Conservation (phyloP, 1,140 invertebrate genomes). For the Drosophila fuyamai region DNA sequence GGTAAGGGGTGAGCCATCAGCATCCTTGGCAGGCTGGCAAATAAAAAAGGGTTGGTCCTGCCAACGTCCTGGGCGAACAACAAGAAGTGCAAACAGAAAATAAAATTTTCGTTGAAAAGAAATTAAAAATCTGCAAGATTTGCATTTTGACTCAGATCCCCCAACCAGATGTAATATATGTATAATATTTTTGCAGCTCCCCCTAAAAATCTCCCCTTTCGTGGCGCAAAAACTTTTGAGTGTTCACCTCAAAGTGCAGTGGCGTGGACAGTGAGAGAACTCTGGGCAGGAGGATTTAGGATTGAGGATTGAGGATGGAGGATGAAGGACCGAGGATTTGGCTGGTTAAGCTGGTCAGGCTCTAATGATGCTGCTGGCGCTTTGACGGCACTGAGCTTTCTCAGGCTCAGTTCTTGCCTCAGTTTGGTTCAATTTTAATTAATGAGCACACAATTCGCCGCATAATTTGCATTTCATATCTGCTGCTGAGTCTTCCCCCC, state of each 20-base stretch:
- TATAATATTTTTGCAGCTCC: conserved; percentile 47
- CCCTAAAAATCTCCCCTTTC: conserved; percentile 2
- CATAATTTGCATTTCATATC: conserved; percentile 74
- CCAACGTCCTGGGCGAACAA: conserved; percentile 52
- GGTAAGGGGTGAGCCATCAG: conserved; percentile 10
- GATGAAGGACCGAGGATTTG: neutral
- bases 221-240: conserved; percentile 63
- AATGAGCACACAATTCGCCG: conserved; percentile 79
- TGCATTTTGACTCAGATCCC: conserved; percentile 66
- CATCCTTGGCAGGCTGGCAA: conserved; percentile 54
- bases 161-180: conserved; percentile 51
- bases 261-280: conserved; percentile 64
- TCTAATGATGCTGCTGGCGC: conserved; percentile 59
- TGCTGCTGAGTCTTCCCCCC: neutral
- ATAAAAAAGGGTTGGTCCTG: conserved; percentile 71
- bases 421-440: conserved; percentile 81
- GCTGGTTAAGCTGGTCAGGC: conserved; percentile 16
- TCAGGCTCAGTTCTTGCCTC: conserved; percentile 21
- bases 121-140: conserved; percentile 84
- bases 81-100: conserved; percentile 82
- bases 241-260: conserved; percentile 79
- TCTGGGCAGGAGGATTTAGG: neutral
- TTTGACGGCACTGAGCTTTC: conserved; percentile 15
- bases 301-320: neutral
- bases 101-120: conserved; percentile 83